Evolutionary conservation across 2,797 vertebrate species (phyloP), one percentile per base, ranked within the genome.

Genomic region (Dryobates pubescens): DNA sequence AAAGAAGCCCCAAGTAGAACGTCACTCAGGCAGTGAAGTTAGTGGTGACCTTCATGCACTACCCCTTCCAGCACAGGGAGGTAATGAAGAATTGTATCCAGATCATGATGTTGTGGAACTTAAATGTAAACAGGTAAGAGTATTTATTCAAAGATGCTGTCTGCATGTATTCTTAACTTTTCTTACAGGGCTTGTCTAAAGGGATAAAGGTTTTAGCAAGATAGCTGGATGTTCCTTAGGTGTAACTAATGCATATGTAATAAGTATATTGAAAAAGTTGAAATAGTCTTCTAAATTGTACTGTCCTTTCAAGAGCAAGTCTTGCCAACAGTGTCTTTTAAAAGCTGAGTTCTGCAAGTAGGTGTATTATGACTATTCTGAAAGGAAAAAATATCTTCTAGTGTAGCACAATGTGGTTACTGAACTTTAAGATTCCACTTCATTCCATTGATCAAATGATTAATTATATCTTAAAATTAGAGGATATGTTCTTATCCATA

Each of bases 1-100:
- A 88, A 96, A 96, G 86, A 97, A 96, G 75, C 95, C 97, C 83
- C 59, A 96, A 18, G 96, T 98, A 3, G 97, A 98, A 65, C 92
- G 96, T 20, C 97, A 98, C 78, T 82, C 95, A 34, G 97, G 96
- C 82, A 80, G 27, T 47, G 95, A 96, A 93, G 81, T 92, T 56
- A 71, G 30, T 20, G 13, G 18, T 65, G 69, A 56, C 8, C 3
- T 78, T 58, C 75, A 82, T 62, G 87, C 90, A 13, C 47, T 62
- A 3, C 54, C 76, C 26, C 63, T 54, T 90, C 77, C 93, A 62
- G 68, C 63, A 32, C 73, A 93, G 89, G 77, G 76, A 54, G 36
- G 20, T 18, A 65, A 34, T 9, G 91, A 94, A 76, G 84, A 84
- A 13, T 88, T 74, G n/a, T 49, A 26, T 49, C 27, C 54, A 10